Evolutionary conservation across 2,888 invertebrate species (phyloP), one percentile per base, ranked within the genome.

Genomic region (Leistus spinibarbis): DNA sequence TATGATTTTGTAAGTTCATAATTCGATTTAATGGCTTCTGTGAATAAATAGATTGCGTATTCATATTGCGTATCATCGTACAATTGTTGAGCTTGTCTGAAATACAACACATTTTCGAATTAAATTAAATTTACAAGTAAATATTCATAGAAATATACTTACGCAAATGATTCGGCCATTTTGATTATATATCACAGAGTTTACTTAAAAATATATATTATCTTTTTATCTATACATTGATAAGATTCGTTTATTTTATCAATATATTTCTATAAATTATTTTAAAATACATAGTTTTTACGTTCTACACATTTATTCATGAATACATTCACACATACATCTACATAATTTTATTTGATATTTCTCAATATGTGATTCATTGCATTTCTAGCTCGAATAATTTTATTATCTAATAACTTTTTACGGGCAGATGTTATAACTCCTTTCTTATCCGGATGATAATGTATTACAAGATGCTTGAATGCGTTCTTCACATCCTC

Each of bases 371-470:
- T 17, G 22, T 19, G 10, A 17, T 54, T 19, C 40, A 20, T 5
- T 22, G 64, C 75, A 7, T n/a, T 19, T 62, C 54, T 20, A 19
- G 69, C 53, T 9, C 75, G 62, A n/a, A 75, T 69, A n/a, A 64
- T 1, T 75, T 75, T 75, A 9, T 69, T 23, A 13, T 75, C 69
- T 19, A 75, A 27, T 54, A 27, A 0, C 40, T 69, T 75, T 56
- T 75, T 75, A 40, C 64, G 57, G 63, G 62, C 75, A 24, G 54
- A 4, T 9, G 56, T 69, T 53, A 63, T 63, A 54, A 69, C 63
- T 17, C 20, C 16, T 24, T 75, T 68, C 54, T 69, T 75, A 63
- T 75, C 75, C 1, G 75, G 68, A 54, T 75, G 75, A 63, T 75
- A 75, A 24, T 54, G 69, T 40, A 20, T 63, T 0, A 54, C 10